phyloP scores from a whole-genome alignment of 2,888 invertebrate species.

The Meloe dianella region DNA sequence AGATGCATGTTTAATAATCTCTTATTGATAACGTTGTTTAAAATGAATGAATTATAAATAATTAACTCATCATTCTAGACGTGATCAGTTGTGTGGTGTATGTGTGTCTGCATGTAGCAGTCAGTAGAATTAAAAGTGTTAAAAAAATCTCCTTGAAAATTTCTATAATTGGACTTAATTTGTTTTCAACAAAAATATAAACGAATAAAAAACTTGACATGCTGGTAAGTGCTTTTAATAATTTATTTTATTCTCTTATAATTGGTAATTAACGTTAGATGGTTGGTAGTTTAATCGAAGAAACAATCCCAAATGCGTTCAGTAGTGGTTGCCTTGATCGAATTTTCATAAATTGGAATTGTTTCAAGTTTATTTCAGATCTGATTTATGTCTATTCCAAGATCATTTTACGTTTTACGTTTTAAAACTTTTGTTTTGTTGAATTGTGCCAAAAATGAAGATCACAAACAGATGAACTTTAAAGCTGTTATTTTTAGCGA shows the following conservation, averaged over 20 bases:
- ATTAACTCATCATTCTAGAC: background rate
- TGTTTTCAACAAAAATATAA: background rate
- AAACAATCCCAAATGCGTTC: background rate
- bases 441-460: too few species aligned
- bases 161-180: background rate
- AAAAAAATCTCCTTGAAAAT: background rate
- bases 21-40: background rate
- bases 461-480: too few species aligned
- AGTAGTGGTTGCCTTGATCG: background rate
- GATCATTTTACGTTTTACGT: background rate
- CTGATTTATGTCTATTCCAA: background rate
- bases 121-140: background rate
- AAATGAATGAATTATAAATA: constrained; percentile 4
- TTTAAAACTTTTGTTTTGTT: too few species aligned
- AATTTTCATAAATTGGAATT: background rate
- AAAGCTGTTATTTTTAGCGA: too few species aligned
- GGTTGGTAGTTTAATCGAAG: background rate
- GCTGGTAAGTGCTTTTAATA: constrained; percentile 24
- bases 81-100: background rate
- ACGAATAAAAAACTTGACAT: constrained; percentile 24
- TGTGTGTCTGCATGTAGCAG: too few species aligned
- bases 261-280: constrained; percentile 23
- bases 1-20: background rate
- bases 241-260: constrained; percentile 16
- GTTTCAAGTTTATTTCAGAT: constrained; percentile 5